A percentile compares a stretch with the other conserved stretches of the same genome.
Conservation (phyloP, 2,113 vertebrate species). For the Mellivora capensis region DNA sequence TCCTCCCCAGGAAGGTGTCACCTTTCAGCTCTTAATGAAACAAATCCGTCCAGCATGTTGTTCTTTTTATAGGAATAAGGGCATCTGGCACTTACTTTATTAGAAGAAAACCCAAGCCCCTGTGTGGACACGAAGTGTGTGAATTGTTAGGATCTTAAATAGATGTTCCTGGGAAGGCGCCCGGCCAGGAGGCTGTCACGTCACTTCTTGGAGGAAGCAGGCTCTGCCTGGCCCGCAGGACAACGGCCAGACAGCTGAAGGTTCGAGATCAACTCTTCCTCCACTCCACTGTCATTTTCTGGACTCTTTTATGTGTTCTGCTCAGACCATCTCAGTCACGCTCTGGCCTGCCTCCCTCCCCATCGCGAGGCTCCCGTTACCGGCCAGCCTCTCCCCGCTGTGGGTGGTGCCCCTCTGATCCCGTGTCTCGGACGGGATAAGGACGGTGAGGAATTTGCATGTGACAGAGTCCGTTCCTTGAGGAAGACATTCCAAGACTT, state of each 20-base stretch:
- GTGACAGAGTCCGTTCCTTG: not conserved
- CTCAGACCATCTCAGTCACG: not conserved
- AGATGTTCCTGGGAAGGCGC: not conserved
- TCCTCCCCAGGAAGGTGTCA: not conserved
- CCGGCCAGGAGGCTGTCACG: not conserved
- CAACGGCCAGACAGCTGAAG: not conserved
- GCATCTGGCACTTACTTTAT: not conserved
- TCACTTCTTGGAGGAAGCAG: not conserved
- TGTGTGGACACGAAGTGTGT: not conserved
- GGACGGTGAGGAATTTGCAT: not conserved
- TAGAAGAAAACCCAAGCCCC: not conserved
- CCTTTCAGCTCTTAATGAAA: not conserved
- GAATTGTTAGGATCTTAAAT: not conserved
- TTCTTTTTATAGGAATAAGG: not conserved
- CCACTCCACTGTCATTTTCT: accelerated
- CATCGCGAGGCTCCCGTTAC: accelerated
- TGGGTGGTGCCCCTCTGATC: no score
- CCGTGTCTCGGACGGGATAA: not conserved
- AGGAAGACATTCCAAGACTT: not conserved
- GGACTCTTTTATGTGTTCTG: accelerated
- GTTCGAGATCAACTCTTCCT: not conserved
- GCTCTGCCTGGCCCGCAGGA: not conserved
- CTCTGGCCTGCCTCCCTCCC: not conserved
- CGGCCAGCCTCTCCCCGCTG: not conserved
- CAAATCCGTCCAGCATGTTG: not conserved